Base-by-base conservation (phyloP, 2,797 vertebrate species). In the Aulostomus chinensis region DNA sequence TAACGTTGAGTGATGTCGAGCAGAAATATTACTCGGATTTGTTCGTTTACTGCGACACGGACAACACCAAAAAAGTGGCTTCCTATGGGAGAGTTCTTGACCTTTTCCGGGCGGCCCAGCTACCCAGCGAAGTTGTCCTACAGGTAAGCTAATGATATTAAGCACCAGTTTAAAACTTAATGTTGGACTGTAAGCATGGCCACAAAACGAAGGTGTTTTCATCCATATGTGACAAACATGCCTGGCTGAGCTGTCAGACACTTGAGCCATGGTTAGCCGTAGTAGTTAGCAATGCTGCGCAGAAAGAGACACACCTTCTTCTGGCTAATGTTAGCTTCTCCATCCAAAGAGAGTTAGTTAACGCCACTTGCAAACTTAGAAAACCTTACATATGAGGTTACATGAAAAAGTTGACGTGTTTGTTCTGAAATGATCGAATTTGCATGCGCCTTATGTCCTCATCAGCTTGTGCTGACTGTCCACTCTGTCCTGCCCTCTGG, bases 11-110 rank as follows among this genome's bases (percentile, higher is more conserved):
- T 78, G 96, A 98, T 63, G 91, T 93, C 53, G 96, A 98, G 88
- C 96, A 98, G 92, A 97, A 95, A 77, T 98, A 97, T 70, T 98
- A 97, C 84, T 96, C 95, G 75, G 96, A 98, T 58, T 87, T 98
- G 80, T 98, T 98, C 88, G 87, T 93, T 30, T 97, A 96, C 90
- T 98, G 96, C 92, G 96, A 98, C 91, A 95, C 94, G 75, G 96
- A 98, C 83, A 95, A 94, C 91, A 95, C 95, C 75, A 97, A 98
- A 83, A 98, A 98, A 92, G 95, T 97, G 86, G 94, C 94, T 49
- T 94, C 94, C 75, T 94, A 94, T 67, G 94, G 93, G 54, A 92
- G 94, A 81, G 96, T 98, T 81, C 89, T 96, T 74, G 96, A 98
- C 88, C 94, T 98, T 61, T 96, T 98, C 91, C 92, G 95, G 89